A percentile compares a stretch with the other conserved stretches of the same genome.
Conservation (phyloP, 2,888 invertebrate species). For the Myathropa florea region DNA sequence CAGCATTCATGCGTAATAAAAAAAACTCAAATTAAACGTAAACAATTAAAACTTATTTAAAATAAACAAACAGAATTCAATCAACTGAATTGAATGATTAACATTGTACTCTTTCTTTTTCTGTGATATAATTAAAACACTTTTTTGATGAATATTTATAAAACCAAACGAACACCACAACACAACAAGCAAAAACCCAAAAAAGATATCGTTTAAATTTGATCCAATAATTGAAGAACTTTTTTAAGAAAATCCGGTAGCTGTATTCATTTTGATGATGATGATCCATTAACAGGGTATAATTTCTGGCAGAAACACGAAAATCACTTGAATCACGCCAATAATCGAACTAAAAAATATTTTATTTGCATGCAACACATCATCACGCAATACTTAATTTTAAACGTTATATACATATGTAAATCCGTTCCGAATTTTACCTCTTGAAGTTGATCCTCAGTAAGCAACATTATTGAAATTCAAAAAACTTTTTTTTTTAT, state of each 20-base stretch:
- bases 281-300: slow-evolving; percentile 47
- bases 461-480: slow-evolving; percentile 75
- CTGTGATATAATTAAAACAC: too few species aligned
- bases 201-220: neutral
- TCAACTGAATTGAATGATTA: neutral
- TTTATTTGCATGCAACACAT: slow-evolving; percentile 35
- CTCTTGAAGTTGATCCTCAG: slow-evolving; percentile 80
- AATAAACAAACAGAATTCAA: too few species aligned
- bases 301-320: slow-evolving; percentile 52
- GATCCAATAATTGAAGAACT: slow-evolving; percentile 4
- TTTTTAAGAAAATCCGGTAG: slow-evolving; percentile 40
- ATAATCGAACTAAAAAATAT: slow-evolving; percentile 25
- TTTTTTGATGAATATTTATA: too few species aligned
- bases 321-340: slow-evolving; percentile 30
- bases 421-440: slow-evolving; percentile 70
- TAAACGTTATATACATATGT: slow-evolving; percentile 12
- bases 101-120: too few species aligned
- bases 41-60: neutral
- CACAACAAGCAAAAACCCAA: neutral
- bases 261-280: slow-evolving; percentile 24
- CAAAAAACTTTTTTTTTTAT: neutral
- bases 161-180: neutral
- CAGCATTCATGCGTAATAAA: too few species aligned
- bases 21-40: too few species aligned
- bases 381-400: slow-evolving; percentile 38